phyloP scores from a whole-genome alignment of 2,113 vertebrate species.

The Bucco capensis region DNA sequence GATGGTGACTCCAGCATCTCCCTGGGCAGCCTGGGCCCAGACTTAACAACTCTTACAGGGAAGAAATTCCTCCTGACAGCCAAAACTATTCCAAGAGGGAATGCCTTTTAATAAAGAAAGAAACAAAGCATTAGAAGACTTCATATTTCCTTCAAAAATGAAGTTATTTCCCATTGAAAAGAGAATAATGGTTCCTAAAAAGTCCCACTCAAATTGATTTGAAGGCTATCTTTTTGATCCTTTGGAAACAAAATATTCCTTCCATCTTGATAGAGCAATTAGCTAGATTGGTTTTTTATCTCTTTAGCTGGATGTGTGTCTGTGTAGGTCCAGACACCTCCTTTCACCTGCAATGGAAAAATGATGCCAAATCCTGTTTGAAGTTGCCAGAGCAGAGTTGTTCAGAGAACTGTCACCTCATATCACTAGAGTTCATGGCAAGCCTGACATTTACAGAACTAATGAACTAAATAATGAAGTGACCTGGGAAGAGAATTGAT shows the following conservation, averaged over 20 bases:
- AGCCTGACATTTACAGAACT: constrained; percentile 80
- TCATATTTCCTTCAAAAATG: neutral
- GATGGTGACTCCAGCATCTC: too few species aligned
- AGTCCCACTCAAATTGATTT: neutral
- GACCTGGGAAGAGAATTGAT: constrained; percentile 77
- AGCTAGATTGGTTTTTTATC: constrained; percentile 6
- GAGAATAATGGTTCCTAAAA: too few species aligned
- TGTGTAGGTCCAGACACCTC: neutral
- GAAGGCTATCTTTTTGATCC: neutral
- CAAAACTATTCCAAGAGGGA: neutral
- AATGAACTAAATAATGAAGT: constrained; percentile 84
- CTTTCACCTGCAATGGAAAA: constrained; percentile 55
- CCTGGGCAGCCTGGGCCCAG: too few species aligned
- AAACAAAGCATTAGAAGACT: neutral
- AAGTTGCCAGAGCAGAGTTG: constrained; percentile 61
- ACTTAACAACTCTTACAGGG: too few species aligned
- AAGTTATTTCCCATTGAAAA: too few species aligned
- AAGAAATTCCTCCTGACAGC: too few species aligned
- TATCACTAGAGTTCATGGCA: constrained; percentile 74
- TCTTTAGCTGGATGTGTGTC: neutral
- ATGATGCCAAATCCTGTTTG: constrained; percentile 62
- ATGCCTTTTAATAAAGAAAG: constrained; percentile 40
- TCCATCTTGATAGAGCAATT: neutral
- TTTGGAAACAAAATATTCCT: neutral
- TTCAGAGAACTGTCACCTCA: constrained; percentile 71